Conservation (phyloP, 2,888 invertebrate species). For the Amiota mariae region DNA sequence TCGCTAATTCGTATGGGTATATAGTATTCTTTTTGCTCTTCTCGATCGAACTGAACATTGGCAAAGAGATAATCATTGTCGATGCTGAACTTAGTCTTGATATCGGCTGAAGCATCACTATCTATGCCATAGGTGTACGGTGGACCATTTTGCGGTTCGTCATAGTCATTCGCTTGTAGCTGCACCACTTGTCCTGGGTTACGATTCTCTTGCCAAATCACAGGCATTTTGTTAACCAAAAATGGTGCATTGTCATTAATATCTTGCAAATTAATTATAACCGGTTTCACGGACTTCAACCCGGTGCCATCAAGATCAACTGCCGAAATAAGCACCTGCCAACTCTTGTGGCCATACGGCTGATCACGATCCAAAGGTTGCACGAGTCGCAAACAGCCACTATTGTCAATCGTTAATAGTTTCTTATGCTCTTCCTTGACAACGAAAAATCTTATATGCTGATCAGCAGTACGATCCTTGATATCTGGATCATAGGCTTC, state of each 20-base stretch:
- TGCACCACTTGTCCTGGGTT: conserved; percentile 80
- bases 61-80: conserved; percentile 82
- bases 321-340: conserved; percentile 84
- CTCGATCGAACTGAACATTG: conserved; percentile 86
- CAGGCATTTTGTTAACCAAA: conserved; percentile 85
- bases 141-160: conserved; percentile 87
- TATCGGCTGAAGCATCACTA: conserved; percentile 79
- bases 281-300: conserved; percentile 78
- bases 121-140: conserved; percentile 82
- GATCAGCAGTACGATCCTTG: conserved; percentile 82
- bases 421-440: conserved; percentile 83
- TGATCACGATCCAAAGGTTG: conserved; percentile 90
- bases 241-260: conserved; percentile 97
- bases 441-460: conserved; percentile 84
- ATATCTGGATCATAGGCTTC: conserved; percentile 90
- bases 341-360: conserved; percentile 87
- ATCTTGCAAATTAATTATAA: conserved; percentile 82
- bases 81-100: conserved; percentile 82
- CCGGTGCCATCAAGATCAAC: conserved; percentile 84
- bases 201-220: conserved; percentile 89
- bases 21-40: conserved; percentile 87
- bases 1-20: conserved; percentile 94
- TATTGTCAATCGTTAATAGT: conserved; percentile 81
- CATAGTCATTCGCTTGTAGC: conserved; percentile 85
- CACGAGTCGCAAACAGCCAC: conserved; percentile 80